Base-by-base conservation (phyloP, 2,888 invertebrate species). In the Rhynchonema sp. region DNA sequence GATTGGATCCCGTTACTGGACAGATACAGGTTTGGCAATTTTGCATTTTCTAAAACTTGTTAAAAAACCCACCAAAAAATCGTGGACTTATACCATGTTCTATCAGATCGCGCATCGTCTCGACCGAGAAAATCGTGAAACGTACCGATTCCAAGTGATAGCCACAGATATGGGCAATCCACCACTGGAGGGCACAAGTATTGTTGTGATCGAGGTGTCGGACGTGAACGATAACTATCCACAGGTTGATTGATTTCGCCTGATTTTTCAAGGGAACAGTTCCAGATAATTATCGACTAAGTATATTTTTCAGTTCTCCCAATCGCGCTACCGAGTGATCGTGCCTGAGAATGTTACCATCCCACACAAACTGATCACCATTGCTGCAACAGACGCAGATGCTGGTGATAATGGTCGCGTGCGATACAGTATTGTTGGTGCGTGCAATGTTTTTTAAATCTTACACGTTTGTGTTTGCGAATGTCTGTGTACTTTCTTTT, bases 161-260 rank as follows among this genome's bases (percentile, higher is more conserved):
- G 92, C 91, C 0, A 82, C 83, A 0, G 94, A 94, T 72, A 83
- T 85, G 71, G 72, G 71, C 3, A 61, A 60, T 22, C 65, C 66
- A 3, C 55, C 61, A 20, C 6, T 20, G 23, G 22, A 17, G 20
- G 53, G 54, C 58, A 53, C 27, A 71, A 86, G 90, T 0, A 86
- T 84, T 30, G 82, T 91, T 49, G 80, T 85, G 64, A 83, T 91
- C 30, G 83, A 83, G 65, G 81, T 91, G 6, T 74, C 86, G 57
- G 90, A 91, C 67, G 90, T 89, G 72, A 73, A 73, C 62, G 90
- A 90, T 76, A 90, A 90, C 74, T 88, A 88, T 74, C 90, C 90
- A 0, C 88, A 90, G 74, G 90, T 90, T 1, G n/a, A 17, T 20
- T 52, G 23, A 9, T 6, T 9, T 52, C 6, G n/a, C n/a, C n/a